Conservation (phyloP, 2,797 vertebrate species). For the Semotilus atromaculatus region DNA sequence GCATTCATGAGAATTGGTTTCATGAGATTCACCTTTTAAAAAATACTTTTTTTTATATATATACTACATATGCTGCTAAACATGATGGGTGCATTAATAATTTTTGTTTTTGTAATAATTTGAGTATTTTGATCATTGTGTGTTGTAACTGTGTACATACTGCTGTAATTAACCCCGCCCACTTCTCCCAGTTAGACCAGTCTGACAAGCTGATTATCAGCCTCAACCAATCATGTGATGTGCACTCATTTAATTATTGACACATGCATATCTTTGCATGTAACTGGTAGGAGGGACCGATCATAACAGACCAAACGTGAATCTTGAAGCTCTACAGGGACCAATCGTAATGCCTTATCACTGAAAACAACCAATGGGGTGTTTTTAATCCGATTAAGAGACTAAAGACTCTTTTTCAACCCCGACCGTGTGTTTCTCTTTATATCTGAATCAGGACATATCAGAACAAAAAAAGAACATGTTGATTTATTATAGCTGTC, state of each 20-base stretch:
- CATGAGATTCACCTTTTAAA: not conserved
- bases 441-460: slow-evolving; percentile 11
- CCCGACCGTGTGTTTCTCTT: not conserved
- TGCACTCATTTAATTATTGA: not conserved
- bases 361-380: slow-evolving; percentile 31
- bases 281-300: slow-evolving; percentile 11
- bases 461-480: not conserved
- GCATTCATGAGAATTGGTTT: not conserved
- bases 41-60: slow-evolving; percentile 19
- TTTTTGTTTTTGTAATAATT: slow-evolving; percentile 52
- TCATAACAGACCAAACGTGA: slow-evolving; percentile 37
- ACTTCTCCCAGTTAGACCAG: slow-evolving; percentile 36
- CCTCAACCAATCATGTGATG: slow-evolving; percentile 22
- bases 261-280: slow-evolving; percentile 21
- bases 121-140: slow-evolving; percentile 47
- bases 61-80: slow-evolving; percentile 73
- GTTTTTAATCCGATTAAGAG: slow-evolving; percentile 22
- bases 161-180: slow-evolving; percentile 36
- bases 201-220: not conserved
- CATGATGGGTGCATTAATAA: slow-evolving; percentile 48
- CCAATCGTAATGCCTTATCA: slow-evolving; percentile 57
- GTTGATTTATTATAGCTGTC: not conserved
- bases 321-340: slow-evolving; percentile 52
- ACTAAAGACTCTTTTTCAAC: not conserved
- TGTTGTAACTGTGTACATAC: slow-evolving; percentile 42